phyloP scores from a whole-genome alignment of 2,797 vertebrate species.

The Rhinogobio ventralis region DNA sequence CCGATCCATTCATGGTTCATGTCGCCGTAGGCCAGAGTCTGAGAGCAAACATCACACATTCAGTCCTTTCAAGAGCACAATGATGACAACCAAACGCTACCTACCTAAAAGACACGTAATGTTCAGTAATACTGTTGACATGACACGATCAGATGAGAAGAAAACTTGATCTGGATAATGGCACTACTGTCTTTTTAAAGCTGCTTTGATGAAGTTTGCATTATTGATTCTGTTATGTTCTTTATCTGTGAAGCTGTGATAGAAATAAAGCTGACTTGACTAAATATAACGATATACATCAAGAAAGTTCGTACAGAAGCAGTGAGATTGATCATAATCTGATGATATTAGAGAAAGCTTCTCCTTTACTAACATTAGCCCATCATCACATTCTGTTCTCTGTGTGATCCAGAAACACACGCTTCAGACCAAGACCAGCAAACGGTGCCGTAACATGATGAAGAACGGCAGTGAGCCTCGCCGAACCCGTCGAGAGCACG shows the following conservation, averaged over 20 bases:
- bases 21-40: conserved; percentile 96
- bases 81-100: background rate
- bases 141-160: background rate
- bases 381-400: too few species aligned
- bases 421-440: background rate
- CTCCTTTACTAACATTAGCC: too few species aligned
- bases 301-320: background rate
- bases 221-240: background rate
- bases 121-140: background rate
- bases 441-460: background rate
- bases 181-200: background rate
- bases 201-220: background rate
- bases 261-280: background rate
- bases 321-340: background rate
- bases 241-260: background rate
- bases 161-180: background rate
- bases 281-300: background rate
- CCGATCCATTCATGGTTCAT: conserved; percentile 99
- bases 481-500: background rate
- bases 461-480: background rate
- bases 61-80: background rate
- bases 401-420: background rate
- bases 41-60: background rate
- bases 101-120: background rate
- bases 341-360: background rate